Evolutionary conservation across 30 jellyfish, hydroid and myxozoan genomes (phyloP).

Genomic region (Clytia hemisphaerica): DNA sequence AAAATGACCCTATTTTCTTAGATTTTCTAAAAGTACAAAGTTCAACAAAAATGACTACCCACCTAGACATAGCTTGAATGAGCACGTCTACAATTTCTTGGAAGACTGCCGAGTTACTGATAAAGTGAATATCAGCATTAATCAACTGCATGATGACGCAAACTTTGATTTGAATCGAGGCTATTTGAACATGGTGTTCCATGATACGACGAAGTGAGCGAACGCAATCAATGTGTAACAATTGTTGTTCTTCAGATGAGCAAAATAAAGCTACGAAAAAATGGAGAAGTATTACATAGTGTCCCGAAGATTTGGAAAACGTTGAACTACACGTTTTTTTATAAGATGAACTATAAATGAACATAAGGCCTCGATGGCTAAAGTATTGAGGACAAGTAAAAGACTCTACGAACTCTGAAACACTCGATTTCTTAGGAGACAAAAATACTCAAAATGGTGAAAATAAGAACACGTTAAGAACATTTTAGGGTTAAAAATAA

Average conservation of each 20-base stretch:
- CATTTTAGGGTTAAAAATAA: too few species aligned
- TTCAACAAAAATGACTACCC: background rate
- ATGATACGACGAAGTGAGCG: conserved; percentile 33
- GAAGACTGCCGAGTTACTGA: conserved; percentile 26
- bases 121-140: conserved; percentile 9
- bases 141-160: conserved; percentile 69
- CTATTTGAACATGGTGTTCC: conserved; percentile 24
- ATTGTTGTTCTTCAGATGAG: conserved; percentile 69
- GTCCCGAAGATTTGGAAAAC: too few species aligned
- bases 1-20: too few species aligned
- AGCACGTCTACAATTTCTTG: conserved; percentile 47
- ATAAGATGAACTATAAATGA: too few species aligned
- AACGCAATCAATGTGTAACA: conserved; percentile 38
- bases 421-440: too few species aligned
- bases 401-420: too few species aligned
- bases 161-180: conserved; percentile 46
- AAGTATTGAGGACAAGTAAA: too few species aligned
- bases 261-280: conserved; percentile 53
- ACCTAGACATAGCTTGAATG: conserved; percentile 61
- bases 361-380: too few species aligned
- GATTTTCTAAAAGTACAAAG: background rate
- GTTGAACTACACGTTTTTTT: too few species aligned
- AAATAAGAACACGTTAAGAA: too few species aligned
- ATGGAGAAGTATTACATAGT: background rate
- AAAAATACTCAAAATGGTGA: too few species aligned